Base-by-base conservation (phyloP, 2,888 invertebrate species). In the Athrips mouffetella region DNA sequence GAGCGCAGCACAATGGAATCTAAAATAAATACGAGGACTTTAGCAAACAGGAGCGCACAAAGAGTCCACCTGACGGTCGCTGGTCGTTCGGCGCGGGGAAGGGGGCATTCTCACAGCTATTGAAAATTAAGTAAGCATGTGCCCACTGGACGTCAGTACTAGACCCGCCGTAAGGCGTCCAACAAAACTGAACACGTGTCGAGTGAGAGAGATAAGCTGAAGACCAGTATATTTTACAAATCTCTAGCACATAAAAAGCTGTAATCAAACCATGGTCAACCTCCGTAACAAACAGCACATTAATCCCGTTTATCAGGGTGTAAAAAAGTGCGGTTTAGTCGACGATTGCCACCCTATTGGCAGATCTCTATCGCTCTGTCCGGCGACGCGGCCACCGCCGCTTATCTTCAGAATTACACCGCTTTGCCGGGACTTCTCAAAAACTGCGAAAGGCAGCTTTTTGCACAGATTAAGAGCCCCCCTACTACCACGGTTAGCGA, bases 11-110 rank as follows among this genome's bases (percentile, higher is more conserved):
- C 87, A 87, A 87, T 84, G 73, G 83, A 77, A 80, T 82, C 79
- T 86, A 87, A 85, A 88, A 87, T 88, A 88, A 87, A 88, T 87
- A 88, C 81, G 75, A 77, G 75, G 81, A 83, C 73, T 85, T 83
- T 79, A 79, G 87, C 87, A 87, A 87, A 87, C 83, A 85, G 69
- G 59, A 71, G 70, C 65, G 72, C 76, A 84, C 82, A 84, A 82
- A 80, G 83, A 72, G 76, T 78, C 78, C 84, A 86, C 82, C 85
- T 84, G 84, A 70, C 70, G 64, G 62, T 62, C 60, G 25, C 62
- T 60, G 27, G n/a, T n/a, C n/a, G n/a, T n/a, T n/a, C n/a, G n/a
- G n/a, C n/a, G n/a, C n/a, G n/a, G n/a, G n/a, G n/a, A n/a, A 29
- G 65, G 60, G 59, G 54, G 57, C 53, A 61, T 60, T 60, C 62